Evolutionary conservation across 2,113 vertebrate species (phyloP).

Genomic region (Albula goreensis): DNA sequence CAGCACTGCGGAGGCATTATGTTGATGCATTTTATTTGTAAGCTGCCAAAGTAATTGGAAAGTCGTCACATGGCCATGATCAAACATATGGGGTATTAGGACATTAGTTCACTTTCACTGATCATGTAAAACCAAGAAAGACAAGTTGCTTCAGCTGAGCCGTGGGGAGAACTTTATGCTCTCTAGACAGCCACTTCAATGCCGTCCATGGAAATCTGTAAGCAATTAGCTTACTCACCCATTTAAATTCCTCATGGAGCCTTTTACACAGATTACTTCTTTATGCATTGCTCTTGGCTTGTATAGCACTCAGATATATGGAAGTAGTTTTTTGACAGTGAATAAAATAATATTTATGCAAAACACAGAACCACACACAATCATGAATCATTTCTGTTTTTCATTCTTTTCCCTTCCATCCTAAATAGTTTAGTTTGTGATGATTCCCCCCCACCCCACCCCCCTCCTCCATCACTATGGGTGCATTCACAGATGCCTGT

Average conservation of each 20-base stretch:
- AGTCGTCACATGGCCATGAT: not conserved
- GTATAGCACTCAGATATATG: not conserved
- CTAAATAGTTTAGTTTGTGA: not conserved
- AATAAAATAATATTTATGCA: not conserved
- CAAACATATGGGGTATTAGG: not conserved
- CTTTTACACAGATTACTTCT: not conserved
- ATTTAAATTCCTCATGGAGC: not conserved
- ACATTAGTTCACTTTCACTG: not conserved
- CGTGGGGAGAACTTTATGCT: not conserved
- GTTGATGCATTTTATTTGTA: not conserved
- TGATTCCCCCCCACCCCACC: slow-evolving; percentile 7
- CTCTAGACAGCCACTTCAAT: not conserved
- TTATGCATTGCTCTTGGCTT: not conserved
- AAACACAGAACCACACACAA: not conserved
- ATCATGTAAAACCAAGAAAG: not conserved
- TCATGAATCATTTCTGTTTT: not conserved
- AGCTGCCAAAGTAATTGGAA: not conserved
- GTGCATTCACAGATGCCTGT: slow-evolving; percentile 47
- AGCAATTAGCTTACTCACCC: slow-evolving; percentile 5
- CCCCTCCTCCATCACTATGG: slow-evolving; percentile 41
- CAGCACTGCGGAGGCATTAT: not conserved
- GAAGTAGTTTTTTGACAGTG: not conserved
- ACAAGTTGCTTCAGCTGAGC: not conserved
- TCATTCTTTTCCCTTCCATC: not conserved
- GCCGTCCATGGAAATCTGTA: not conserved